Evolutionary conservation across 2,888 invertebrate species (phyloP), one percentile per base, ranked within the genome.

Genomic region (Hetaerina titia): DNA sequence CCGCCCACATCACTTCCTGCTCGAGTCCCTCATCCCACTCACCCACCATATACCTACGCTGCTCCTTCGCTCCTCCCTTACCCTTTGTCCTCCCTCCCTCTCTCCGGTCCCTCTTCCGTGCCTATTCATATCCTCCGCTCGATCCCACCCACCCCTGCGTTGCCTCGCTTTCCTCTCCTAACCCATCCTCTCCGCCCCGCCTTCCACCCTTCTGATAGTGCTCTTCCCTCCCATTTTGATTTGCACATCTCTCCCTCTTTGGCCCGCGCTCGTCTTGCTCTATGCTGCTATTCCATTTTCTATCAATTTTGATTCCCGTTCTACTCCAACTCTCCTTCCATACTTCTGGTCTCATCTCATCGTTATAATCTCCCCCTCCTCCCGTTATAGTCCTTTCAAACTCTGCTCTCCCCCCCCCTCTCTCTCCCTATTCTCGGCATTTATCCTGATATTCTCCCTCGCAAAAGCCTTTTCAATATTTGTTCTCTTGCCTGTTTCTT

Each of bases 1-100:
- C 31, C 81, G 13, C 81, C 81, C 92, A 31, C 92, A 74, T 64
- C 31, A 22, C 69, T 92, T 74, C 92, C 92, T 92, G 92, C 74
- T 56, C 22, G 22, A 45, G 0, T 8, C 88, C 64, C 89, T 57
- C 89, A 31, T 31, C 19, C 69, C 69, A 69, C 45, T 45, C 60
- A 81, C 81, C 81, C 11, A 60, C 11, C 60, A 15, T 17, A 60
- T 81, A 31, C 15, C 81, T 31, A 60, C 60, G 13, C 6, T 60
- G 60, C 17, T 15, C 6, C 60, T 60, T 31, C 81, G 25, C 74
- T 74, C 74, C 81, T 22, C 81, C 1, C 31, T 11, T 1, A 13
- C 81, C 81, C 31, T 81, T 81, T 81, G 81, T 81, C 81, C 81
- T 81, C 31, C 81, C 81, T 81, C 31, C n/a, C 31, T 31, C 69